phyloP scores from a whole-genome alignment of 2,888 invertebrate genomes.

The Onthophagus sagittarius region DNA sequence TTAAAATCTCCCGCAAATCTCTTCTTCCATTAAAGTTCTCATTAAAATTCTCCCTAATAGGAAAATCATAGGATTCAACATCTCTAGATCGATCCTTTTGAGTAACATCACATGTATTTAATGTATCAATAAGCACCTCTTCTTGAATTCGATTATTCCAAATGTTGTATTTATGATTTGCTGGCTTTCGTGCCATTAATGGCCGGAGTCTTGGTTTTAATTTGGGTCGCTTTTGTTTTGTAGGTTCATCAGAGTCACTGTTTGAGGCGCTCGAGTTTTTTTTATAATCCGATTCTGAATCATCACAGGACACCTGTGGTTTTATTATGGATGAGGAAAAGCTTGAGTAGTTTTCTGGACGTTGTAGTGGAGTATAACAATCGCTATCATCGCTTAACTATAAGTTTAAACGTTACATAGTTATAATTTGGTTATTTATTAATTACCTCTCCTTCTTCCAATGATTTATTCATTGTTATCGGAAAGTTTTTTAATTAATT shows the following conservation, averaged over 20 bases:
- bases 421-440: not conserved
- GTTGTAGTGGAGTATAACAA: conserved; percentile 56
- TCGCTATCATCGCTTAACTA: conserved; percentile 45
- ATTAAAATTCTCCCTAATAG: conserved; percentile 53
- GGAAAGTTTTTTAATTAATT: not conserved
- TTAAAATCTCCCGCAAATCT: conserved; percentile 35
- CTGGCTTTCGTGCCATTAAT: conserved; percentile 45
- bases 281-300: conserved; percentile 52
- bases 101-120: conserved; percentile 74
- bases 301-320: conserved; percentile 43
- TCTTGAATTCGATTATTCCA: conserved; percentile 73
- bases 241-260: conserved; percentile 48
- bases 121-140: conserved; percentile 72
- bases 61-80: conserved; percentile 76
- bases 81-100: conserved; percentile 61
- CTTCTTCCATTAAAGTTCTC: not conserved
- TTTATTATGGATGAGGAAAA: conserved; percentile 21
- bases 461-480: not conserved
- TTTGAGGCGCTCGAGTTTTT: conserved; percentile 47
- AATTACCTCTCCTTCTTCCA: conserved; percentile 34
- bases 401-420: conserved; percentile 21
- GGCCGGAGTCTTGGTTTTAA: conserved; percentile 49
- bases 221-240: conserved; percentile 55
- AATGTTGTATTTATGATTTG: conserved; percentile 70
- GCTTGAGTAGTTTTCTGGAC: conserved; percentile 51